phyloP scores from a whole-genome alignment of 2,113 vertebrate species.

The Epinephelus fuscoguttatus region DNA sequence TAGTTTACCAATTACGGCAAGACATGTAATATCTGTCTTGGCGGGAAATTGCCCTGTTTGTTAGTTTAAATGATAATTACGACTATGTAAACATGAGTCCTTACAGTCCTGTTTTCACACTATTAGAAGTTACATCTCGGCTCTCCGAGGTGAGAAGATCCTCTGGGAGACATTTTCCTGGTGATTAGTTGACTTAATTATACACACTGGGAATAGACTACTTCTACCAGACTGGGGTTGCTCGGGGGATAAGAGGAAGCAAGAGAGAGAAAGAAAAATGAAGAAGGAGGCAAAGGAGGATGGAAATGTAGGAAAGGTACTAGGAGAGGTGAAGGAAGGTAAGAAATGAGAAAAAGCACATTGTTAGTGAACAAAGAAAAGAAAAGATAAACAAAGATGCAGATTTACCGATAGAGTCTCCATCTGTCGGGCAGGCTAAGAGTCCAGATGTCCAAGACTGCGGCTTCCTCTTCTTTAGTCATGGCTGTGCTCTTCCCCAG shows the following conservation, averaged over 20 bases:
- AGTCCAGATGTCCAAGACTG: constrained; percentile 87
- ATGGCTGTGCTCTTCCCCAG: constrained; percentile 85
- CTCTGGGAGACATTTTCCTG: constrained; percentile 60
- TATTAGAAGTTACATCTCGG: constrained; percentile 11
- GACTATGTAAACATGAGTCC: constrained; percentile 13
- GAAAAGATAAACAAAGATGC: not conserved
- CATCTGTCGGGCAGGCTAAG: constrained; percentile 87
- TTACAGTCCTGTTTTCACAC: constrained; percentile 15
- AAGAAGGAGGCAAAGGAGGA: not conserved
- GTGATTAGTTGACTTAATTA: constrained; percentile 67
- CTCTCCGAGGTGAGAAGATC: constrained; percentile 50
- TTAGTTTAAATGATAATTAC: constrained; percentile 44
- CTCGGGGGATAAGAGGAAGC: not conserved
- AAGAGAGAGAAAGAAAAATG: not conserved
- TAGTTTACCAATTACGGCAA: not conserved
- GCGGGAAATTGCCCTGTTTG: constrained; percentile 18
- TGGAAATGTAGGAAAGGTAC: not conserved
- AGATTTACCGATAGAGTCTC: constrained; percentile 92
- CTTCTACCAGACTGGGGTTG: constrained; percentile 18
- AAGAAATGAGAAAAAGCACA: not conserved
- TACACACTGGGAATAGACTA: constrained; percentile 58
- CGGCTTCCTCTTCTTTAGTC: constrained; percentile 83
- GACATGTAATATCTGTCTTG: not conserved
- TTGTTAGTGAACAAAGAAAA: not conserved
- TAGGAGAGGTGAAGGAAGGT: not conserved